Percentiles rank a stretch among this genome's conserved stretches.
Evolutionary conservation across 2,888 invertebrate species (phyloP).

Genomic region (Dilophus febrilis): DNA sequence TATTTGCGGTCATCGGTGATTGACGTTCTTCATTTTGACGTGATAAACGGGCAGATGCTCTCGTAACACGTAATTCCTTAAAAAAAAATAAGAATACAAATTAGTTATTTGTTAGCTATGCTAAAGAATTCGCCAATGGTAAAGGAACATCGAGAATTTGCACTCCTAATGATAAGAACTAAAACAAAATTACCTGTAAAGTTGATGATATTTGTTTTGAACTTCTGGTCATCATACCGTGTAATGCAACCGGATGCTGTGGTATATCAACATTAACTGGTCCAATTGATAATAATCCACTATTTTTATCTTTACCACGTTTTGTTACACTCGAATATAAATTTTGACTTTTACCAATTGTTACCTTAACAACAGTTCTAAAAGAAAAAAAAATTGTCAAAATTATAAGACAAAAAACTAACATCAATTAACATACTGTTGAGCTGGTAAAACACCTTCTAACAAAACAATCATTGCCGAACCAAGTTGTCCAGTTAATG

Average conservation of each 20-base stretch:
- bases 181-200: slow-evolving; percentile 43
- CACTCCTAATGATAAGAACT: background rate
- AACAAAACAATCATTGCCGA: slow-evolving; percentile 80
- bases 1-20: slow-evolving; percentile 26
- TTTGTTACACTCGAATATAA: slow-evolving; percentile 72
- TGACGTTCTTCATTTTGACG: slow-evolving; percentile 44
- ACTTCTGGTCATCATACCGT: slow-evolving; percentile 95
- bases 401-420: slow-evolving; percentile 3
- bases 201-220: slow-evolving; percentile 86
- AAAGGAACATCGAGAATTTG: too few species aligned
- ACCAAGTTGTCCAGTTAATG: slow-evolving; percentile 77
- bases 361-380: slow-evolving; percentile 84
- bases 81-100: too few species aligned
- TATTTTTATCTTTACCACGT: slow-evolving; percentile 60
- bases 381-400: slow-evolving; percentile 4
- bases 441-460: slow-evolving; percentile 77
- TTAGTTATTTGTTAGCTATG: too few species aligned
- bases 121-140: too few species aligned
- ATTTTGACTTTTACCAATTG: slow-evolving; percentile 82
- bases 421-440: slow-evolving; percentile 45
- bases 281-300: slow-evolving; percentile 69
- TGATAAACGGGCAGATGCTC: slow-evolving; percentile 59
- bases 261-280: slow-evolving; percentile 89
- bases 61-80: slow-evolving; percentile 68
- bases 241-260: slow-evolving; percentile 92